Base-by-base conservation (phyloP, 37 sponge, comb jelly and placozoan genomes). In the Cladorhizidae sp. region DNA sequence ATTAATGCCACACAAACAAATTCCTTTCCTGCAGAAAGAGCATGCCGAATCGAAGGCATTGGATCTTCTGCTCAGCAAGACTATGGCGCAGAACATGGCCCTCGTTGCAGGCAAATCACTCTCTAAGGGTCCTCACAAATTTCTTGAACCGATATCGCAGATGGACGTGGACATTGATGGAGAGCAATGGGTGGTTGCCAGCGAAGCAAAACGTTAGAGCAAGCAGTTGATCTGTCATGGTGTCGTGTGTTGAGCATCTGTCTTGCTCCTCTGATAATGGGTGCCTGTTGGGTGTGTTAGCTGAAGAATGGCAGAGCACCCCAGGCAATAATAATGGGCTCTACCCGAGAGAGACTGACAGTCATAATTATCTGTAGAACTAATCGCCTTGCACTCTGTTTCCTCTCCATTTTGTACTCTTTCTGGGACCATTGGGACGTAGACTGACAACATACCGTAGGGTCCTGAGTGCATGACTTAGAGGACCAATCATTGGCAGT, bases 21-120 rank as follows among this genome's bases (percentile, higher is more conserved):
- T n/a, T n/a, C n/a, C n/a, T n/a, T n/a, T n/a, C 40, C 5, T 26
- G 21, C 51, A 81, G 81, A 63, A 82, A 39, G 83, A 82, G 39
- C 64, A 63, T 14, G 83, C 83, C 28, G 65, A 82, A 55, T 36
- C 74, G 37, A 82, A 64, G 38, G 83, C 83, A 12, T 40, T 82
- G 2, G 74, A 82, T 33, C 28, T 64, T 9, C 37, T 74, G 31
- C 11, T 73, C 54, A 28, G 50, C 36, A 73, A 64, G 75, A 82
- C 18, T 50, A 41, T 26, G 49, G 31, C 32, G 35, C 21, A 29
- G 29, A 14, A 3, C 3, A 37, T 28, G 45, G 77, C 67, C 31
- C 7, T 35, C 31, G 5, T 59, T 3, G 61, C 5, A 59, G 49
- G 49, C 5, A 5, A 5, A 12, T 5, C 49, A 5, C 5, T 45